phyloP scores from a whole-genome alignment of 2,113 vertebrate species.

The Cynocephalus volans region DNA sequence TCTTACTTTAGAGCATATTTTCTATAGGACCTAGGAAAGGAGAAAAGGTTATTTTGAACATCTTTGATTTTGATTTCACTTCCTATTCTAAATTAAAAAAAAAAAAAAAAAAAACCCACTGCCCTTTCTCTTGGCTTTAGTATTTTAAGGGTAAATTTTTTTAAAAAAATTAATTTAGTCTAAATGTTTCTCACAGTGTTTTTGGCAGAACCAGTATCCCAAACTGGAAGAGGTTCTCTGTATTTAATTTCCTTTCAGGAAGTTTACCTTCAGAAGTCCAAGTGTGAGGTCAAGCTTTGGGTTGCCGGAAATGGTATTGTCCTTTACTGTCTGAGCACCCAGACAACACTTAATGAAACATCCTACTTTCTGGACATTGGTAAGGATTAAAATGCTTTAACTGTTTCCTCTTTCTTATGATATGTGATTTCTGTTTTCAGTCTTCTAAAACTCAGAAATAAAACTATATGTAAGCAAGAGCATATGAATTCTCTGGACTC shows the following conservation, averaged over 20 bases:
- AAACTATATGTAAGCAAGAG: not conserved
- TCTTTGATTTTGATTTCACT: conserved; percentile 68
- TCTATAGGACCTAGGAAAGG: not conserved
- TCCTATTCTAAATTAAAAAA: conserved; percentile 58
- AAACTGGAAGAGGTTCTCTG: conserved; percentile 82
- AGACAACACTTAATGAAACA: conserved; percentile 70
- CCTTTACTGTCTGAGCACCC: conserved; percentile 77
- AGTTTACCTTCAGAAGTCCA: conserved; percentile 87
- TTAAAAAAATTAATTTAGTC: conserved; percentile 45
- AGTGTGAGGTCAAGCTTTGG: conserved; percentile 76
- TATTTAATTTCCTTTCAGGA: conserved; percentile 88
- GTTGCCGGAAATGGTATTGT: conserved; percentile 81
- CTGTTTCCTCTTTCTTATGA: conserved; percentile 57
- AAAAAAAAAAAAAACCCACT: not conserved
- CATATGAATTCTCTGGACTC: conserved; percentile 8
- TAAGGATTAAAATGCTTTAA: conserved; percentile 65
- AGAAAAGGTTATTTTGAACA: conserved; percentile 29
- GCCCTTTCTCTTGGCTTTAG: conserved; percentile 26
- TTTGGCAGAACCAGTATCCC: conserved; percentile 47
- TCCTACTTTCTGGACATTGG: conserved; percentile 42
- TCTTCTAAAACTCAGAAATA: conserved; percentile 58
- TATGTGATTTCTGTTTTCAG: conserved; percentile 38
- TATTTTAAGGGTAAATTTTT: conserved; percentile 57
- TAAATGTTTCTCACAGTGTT: conserved; percentile 52
- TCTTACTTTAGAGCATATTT: conserved; percentile 55